Base-by-base conservation (phyloP, 2,113 vertebrate genomes). In the Nansenia antarctica region DNA sequence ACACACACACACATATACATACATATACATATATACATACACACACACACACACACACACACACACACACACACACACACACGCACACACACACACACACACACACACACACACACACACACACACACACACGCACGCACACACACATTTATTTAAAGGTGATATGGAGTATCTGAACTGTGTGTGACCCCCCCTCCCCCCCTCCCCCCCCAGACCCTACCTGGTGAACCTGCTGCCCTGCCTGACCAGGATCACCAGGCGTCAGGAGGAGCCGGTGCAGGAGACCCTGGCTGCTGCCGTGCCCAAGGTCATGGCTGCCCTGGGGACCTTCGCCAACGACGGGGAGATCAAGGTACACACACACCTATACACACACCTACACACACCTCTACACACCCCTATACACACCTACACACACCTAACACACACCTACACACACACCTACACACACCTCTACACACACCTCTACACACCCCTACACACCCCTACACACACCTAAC, bases 251-350 rank as follows among this genome's bases (percentile, higher is more conserved):
- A 96, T 97, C 64, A 93, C 95, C 70, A 98, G 94, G 87, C 93
- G 98, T 2, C 92, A 95, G 0, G 98, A 99, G 73, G 98, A 99
- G 24, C 93, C 93, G 0, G 96, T 99, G 1, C 98, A 99, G 69
- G 98, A 99, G 87, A 98, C 97, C 0, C 79, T 99, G 72, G 95
- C 96, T 55, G 90, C 91, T 0, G 95, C 97, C 9, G 88, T 98
- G 62, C 97, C 97, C 71, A 99, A 98, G 88, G 95, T 98, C 59
- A 96, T 98, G 96, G 83, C 94, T 49, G 89, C 96, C 0, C 93
- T 99, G 4, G 97, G 98, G 76, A 94, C 96, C 68, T 99, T 99
- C 66, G 96, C 96, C 15, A 98, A 99, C 0, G 98, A 99, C 77
- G 93, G 92, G 76, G 98, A 99, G 79, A 94, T 99, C 73, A 99